Base-by-base conservation (phyloP, 2,888 invertebrate species). In the Ormyrus labotus region DNA sequence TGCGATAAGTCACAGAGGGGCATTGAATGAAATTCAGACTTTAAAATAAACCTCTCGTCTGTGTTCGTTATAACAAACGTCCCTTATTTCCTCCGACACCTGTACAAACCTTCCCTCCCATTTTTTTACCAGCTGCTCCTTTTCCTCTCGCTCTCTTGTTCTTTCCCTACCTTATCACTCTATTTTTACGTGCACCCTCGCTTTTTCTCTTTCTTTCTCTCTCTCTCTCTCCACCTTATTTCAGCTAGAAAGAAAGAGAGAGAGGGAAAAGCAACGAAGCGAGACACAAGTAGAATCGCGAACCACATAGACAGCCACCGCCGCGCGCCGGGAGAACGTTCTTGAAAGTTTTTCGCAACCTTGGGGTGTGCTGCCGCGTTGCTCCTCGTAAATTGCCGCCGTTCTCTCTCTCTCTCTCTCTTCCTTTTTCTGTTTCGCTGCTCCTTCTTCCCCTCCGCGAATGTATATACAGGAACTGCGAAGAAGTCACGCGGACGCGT, bases 331-430 rank as follows among this genome's bases (percentile, higher is more conserved):
- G 34, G 34, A n/a, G 61, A 69, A 64, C 51, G 72, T 67, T 78
- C 71, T 65, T 72, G 74, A 80, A 70, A 69, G 70, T 80, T 75
- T 75, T 80, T 75, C 65, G 63, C 65, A 80, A 70, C 65, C 80
- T 80, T 80, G 70, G 58, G 63, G 34, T 13, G 34, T 63, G 61
- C 57, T 13, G 68, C 19, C 19, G 61, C 19, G n/a, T n/a, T 69
- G 19, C 69, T 71, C 11, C 72, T 68, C 78, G 61, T 67, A 73
- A 78, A 68, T 68, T 68, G 55, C 57, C 48, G 51, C 57, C 8
- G 11, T 4, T 70, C 50, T 77, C 57, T 76, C 70, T 69, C 48
- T 45, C 51, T 65, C 19, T 19, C 64, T 48, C 48, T 50, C 50
- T 34, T 34, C 4, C 34, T 34, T 34, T 34, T 34, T 34, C 34